Evolutionary conservation across 2,797 vertebrate species (phyloP).

Genomic region (Phrynocephalus vlangalii): DNA sequence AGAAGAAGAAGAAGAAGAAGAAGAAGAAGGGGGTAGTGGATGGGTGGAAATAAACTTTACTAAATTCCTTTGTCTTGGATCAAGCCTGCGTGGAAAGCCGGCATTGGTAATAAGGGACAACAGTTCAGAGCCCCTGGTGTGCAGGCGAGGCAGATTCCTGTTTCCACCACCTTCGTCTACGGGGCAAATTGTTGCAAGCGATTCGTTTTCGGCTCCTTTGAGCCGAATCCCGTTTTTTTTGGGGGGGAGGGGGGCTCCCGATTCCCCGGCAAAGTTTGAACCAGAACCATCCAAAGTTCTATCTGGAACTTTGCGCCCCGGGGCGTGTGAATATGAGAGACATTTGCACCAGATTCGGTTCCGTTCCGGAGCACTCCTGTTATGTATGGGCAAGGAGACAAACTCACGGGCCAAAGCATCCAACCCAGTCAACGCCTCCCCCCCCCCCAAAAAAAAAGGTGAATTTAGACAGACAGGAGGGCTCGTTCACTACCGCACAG

Average conservation of each 20-base stretch:
- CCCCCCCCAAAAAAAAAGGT: background rate
- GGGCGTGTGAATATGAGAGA: too few relatives aligned
- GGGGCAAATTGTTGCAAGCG: background rate
- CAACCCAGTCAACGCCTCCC: too few relatives aligned
- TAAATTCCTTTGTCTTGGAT: constrained; percentile 8
- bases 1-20: background rate
- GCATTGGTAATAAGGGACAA: too few relatives aligned
- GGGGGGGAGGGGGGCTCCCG: too few relatives aligned
- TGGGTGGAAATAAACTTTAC: too few relatives aligned
- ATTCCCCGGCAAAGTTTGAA: background rate
- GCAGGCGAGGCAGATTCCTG: background rate
- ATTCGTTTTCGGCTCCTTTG: background rate
- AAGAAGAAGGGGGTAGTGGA: too few relatives aligned
- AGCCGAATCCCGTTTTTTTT: background rate
- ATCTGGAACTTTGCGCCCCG: background rate
- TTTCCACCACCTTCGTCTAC: background rate
- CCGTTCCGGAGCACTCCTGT: too few relatives aligned
- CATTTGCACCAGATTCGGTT: too few relatives aligned
- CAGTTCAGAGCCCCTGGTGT: background rate
- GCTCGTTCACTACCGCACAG: too few relatives aligned
- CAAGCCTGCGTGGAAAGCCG: constrained; percentile 1
- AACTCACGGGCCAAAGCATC: too few relatives aligned
- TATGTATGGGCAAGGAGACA: too few relatives aligned
- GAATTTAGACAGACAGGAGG: background rate
- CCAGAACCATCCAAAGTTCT: too few relatives aligned